phyloP scores from a whole-genome alignment of 2,113 vertebrate species.

The Rhynchomys soricoides region DNA sequence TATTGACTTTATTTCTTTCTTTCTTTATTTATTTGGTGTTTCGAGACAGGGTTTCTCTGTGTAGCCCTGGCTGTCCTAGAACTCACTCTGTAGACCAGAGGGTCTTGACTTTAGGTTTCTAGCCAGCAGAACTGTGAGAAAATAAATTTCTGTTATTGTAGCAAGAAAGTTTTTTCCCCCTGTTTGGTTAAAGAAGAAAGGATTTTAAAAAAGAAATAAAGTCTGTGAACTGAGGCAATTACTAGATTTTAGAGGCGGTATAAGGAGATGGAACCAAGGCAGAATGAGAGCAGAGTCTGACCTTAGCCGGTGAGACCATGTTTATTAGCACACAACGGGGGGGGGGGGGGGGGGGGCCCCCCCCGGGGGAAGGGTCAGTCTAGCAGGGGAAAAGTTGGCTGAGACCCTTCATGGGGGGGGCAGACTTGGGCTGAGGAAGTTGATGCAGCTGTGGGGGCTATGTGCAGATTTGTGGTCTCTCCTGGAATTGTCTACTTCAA shows the following conservation, averaged over 20 bases:
- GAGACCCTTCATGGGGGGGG: too few species aligned
- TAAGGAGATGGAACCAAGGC: not conserved
- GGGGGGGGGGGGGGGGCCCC: not conserved
- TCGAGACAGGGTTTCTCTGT: too few species aligned
- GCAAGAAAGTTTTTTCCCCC: not conserved
- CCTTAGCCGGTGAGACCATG: not conserved
- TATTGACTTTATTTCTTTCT: not conserved
- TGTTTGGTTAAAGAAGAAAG: not conserved
- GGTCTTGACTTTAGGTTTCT: not conserved
- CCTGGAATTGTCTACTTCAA: not conserved
- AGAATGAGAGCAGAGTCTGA: not conserved
- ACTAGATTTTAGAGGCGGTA: not conserved
- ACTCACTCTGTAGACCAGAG: too few species aligned
- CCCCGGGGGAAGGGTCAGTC: not conserved
- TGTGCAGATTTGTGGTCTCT: not conserved
- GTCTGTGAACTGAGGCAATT: not conserved
- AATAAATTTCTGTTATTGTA: not conserved
- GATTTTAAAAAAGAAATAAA: slow-evolving; percentile 9
- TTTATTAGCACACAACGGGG: not conserved
- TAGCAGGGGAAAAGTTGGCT: not conserved
- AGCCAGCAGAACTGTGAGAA: not conserved
- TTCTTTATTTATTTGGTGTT: too few species aligned
- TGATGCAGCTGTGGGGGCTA: not conserved
- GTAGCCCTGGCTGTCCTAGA: too few species aligned
- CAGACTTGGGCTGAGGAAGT: not conserved